phyloP scores from a whole-genome alignment of 2,888 invertebrate genomes.

The Pollenia angustigena region DNA sequence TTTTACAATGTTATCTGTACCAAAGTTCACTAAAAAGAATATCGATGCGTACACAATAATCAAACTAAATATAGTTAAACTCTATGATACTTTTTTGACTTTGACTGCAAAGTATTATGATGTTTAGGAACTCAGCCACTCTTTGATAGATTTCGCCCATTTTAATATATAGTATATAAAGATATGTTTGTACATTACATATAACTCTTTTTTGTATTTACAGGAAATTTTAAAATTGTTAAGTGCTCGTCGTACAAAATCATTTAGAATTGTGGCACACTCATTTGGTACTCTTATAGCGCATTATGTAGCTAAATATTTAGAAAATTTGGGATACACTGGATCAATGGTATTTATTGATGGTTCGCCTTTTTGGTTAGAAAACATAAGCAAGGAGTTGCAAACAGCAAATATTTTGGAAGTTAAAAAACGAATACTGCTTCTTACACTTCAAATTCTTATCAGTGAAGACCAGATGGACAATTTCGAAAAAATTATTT shows the following conservation, averaged over 20 bases:
- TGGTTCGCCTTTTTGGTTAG: slow-evolving; percentile 53
- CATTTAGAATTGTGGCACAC: slow-evolving; percentile 62
- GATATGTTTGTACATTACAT: not conserved
- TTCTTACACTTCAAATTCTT: slow-evolving; percentile 10
- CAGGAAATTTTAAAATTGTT: slow-evolving; percentile 53
- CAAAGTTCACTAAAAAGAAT: too few species aligned
- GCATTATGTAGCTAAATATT: slow-evolving; percentile 33
- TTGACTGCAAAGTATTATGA: too few species aligned
- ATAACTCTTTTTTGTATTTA: slow-evolving; percentile 2
- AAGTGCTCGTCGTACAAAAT: slow-evolving; percentile 22
- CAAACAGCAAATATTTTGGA: slow-evolving; percentile 1
- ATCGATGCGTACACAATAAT: too few species aligned
- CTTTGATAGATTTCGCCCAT: too few species aligned
- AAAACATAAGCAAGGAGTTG: slow-evolving; percentile 38
- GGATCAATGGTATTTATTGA: slow-evolving; percentile 62
- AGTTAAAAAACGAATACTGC: slow-evolving; percentile 29
- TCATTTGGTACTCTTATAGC: slow-evolving; percentile 58
- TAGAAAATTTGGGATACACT: slow-evolving; percentile 55
- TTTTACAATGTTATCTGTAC: too few species aligned
- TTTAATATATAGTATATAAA: not conserved
- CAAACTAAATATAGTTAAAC: too few species aligned
- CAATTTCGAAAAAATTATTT: not conserved
- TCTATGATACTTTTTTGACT: too few species aligned
- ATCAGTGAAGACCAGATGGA: slow-evolving; percentile 16
- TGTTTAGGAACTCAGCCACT: too few species aligned